Base-by-base conservation (phyloP, 2,888 invertebrate species). In the Agapostemon virescens region DNA sequence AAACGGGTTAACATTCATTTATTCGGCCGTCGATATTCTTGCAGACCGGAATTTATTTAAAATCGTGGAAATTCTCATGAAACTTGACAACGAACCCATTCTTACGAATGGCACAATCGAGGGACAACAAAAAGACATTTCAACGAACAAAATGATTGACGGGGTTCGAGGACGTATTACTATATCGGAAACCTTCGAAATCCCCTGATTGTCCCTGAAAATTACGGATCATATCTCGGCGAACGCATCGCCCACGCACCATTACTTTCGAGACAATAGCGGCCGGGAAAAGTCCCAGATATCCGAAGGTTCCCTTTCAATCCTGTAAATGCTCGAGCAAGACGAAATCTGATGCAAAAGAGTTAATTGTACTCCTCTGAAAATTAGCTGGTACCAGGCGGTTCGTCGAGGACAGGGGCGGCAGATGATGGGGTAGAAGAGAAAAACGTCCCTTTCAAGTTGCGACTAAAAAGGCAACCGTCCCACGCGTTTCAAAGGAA, bases 281-380 rank as follows among this genome's bases (percentile, higher is more conserved):
- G n/a, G 20, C 13, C 9, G 20, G 33, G n/a, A 61, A 38, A 38
- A 74, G 17, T 13, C 20, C n/a, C 45, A 20, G 9, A 20, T 26
- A n/a, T 55, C 30, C 23, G n/a, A 45, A 66, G 55, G 20, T 70
- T 49, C 49, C 17, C 55, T 49, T 52, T 68, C 49, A 77, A 61
- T 71, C 17, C 15, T 20, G 15, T 1, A 20, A n/a, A 69, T 55
- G 45, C 17, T n/a, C 36, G 52, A 11, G 40, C 9, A 66, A 13
- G 52, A 55, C 30, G 30, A 52, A 72, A 69, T 72, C 38, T 23
- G 38, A 78, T 38, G 68, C 45, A 68, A 67, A 68, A 63, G 58
- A 66, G 36, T 69, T 81, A 81, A 74, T 80, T 63, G 70, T 52
- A 45, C 67, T 61, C 13, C 30, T 45, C 23, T n/a, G 49, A 40